phyloP scores from a whole-genome alignment of 2,888 invertebrate genomes.

The Drosophila quinaria region DNA sequence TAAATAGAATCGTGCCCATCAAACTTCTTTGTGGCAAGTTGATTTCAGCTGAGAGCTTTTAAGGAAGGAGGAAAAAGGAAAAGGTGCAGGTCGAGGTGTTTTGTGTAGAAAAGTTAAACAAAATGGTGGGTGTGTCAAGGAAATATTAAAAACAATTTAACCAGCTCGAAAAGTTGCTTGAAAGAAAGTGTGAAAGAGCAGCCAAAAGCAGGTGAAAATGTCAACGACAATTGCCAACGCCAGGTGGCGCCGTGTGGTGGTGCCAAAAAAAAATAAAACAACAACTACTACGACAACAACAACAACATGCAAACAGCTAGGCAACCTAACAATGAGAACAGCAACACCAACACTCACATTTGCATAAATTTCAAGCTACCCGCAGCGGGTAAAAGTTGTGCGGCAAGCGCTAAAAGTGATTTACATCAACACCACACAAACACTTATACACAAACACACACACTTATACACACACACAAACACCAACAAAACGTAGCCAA shows the following conservation, averaged over 20 bases:
- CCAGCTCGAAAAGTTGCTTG: conserved; percentile 44
- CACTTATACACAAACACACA: conserved; percentile 11
- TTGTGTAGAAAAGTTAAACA: background rate
- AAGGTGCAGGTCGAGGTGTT: background rate
- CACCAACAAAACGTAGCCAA: background rate
- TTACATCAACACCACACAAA: conserved; percentile 66
- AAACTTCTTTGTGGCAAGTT: conserved; percentile 9
- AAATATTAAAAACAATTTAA: conserved; percentile 63
- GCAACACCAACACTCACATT: conserved; percentile 64
- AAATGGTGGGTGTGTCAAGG: conserved; percentile 8
- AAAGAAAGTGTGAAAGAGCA: conserved; percentile 24
- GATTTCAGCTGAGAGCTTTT: conserved; percentile 12
- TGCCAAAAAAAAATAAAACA: conserved; percentile 16
- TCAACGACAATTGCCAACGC: conserved; percentile 75
- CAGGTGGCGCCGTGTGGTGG: conserved; percentile 54
- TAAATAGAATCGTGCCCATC: conserved; percentile 56
- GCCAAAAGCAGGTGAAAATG: conserved; percentile 64
- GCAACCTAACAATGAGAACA: conserved; percentile 44
- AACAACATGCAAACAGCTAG: conserved; percentile 5
- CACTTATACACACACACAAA: background rate
- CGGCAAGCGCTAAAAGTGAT: conserved; percentile 70
- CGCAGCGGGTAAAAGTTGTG: conserved; percentile 68
- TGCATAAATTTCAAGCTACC: conserved; percentile 73
- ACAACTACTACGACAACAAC: conserved; percentile 26
- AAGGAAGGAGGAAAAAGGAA: background rate